Evolutionary conservation across 2,113 vertebrate species (phyloP).

Genomic region (Mastomys coucha): DNA sequence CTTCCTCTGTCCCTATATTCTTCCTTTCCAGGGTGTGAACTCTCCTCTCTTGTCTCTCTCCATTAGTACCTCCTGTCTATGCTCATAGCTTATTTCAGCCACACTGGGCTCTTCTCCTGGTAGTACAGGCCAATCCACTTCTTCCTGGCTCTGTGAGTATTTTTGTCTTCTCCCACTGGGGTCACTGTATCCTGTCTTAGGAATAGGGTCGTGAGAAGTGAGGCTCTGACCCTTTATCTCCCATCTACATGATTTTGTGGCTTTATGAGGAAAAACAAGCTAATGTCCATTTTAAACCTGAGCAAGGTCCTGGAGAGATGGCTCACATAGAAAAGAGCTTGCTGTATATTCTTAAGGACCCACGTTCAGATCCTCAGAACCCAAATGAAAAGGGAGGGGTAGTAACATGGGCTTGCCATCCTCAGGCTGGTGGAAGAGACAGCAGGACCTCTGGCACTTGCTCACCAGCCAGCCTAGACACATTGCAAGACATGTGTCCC

Average conservation of each 20-base stretch:
- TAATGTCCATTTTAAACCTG: not conserved
- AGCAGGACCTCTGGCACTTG: too few relatives aligned
- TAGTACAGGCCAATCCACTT: conserved; percentile 57
- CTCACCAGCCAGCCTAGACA: not conserved
- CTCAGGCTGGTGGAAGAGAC: not conserved
- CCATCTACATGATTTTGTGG: too few relatives aligned
- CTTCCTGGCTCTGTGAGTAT: conserved; percentile 77
- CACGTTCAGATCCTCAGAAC: not conserved
- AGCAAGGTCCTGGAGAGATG: not conserved
- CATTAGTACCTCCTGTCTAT: conserved; percentile 70
- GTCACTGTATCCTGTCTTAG: too few relatives aligned
- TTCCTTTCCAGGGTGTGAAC: not conserved
- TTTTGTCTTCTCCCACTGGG: not conserved
- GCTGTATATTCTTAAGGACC: too few relatives aligned
- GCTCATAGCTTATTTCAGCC: conserved; percentile 63
- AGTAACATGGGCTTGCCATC: not conserved
- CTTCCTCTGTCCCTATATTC: too few relatives aligned
- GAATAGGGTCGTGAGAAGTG: not conserved
- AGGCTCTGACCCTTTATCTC: not conserved
- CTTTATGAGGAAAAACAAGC: not conserved
- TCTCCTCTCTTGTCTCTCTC: not conserved
- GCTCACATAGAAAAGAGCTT: not conserved
- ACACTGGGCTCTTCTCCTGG: conserved; percentile 40
- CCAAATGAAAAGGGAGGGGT: not conserved
- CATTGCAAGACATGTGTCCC: not conserved